Percentiles rank a stretch among this genome's conserved stretches.
These are phyloP conservation scores for Kuschelorhynchus macadamiae DNA, from an alignment of 2,888 invertebrate species.

Conservation along the genomic window DNA sequence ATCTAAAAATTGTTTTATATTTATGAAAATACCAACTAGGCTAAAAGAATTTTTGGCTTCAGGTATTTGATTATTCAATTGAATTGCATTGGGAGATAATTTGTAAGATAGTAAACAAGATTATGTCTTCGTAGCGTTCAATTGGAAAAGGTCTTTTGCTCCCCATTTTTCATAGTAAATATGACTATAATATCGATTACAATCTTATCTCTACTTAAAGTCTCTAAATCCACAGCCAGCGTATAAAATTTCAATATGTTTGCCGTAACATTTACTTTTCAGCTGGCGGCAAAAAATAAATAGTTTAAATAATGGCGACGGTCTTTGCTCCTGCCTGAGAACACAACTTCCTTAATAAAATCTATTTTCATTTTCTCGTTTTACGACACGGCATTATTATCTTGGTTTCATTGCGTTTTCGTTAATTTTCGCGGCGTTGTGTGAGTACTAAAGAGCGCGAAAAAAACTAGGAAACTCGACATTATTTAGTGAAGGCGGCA, in stretches of 20 bases:
- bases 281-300: conserved; percentile 8
- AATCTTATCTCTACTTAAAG: not conserved
- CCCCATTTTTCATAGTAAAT: too few relatives aligned
- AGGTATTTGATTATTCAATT: too few relatives aligned
- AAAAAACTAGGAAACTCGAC: too few relatives aligned
- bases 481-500: too few relatives aligned
- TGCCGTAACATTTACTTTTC: conserved; percentile 6
- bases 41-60: too few relatives aligned
- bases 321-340: not conserved
- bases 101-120: too few relatives aligned
- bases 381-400: conserved; percentile 4
- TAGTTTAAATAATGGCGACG: not conserved
- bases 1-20: too few relatives aligned
- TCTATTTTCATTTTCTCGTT: conserved; percentile 25
- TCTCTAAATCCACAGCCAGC: not conserved
- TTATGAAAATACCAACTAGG: too few relatives aligned
- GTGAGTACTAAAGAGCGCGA: not conserved
- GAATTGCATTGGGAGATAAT: too few relatives aligned
- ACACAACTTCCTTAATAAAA: conserved; percentile 28
- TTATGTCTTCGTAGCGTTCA: too few relatives aligned
- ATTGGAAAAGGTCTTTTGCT: too few relatives aligned
- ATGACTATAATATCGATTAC: too few relatives aligned
- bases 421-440: not conserved
- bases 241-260: conserved; percentile 8
- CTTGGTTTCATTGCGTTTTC: not conserved